Evolutionary conservation across 1,140 invertebrate genomes (phyloP).

Genomic region (Lasioglossum baleicum): DNA sequence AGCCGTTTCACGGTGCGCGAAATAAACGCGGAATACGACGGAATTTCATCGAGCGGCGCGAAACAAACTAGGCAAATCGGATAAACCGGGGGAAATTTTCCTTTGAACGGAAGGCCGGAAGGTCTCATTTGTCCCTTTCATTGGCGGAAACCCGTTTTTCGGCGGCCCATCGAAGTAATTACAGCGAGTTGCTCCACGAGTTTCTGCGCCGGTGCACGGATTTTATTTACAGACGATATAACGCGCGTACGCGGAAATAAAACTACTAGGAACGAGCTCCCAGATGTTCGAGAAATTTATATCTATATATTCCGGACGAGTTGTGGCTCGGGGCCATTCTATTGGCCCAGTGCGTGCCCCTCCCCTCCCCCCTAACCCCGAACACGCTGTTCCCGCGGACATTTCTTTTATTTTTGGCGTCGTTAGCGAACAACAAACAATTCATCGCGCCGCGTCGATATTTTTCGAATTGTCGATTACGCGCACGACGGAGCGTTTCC

Average conservation of each 20-base stretch:
- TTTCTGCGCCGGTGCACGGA: not conserved
- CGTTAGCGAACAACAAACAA: constrained; percentile 2
- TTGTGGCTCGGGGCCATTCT: not conserved
- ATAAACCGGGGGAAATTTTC: not conserved
- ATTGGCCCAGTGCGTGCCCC: not conserved
- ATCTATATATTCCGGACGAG: constrained; percentile 25
- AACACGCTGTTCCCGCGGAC: too few species aligned
- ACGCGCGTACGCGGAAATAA: not conserved
- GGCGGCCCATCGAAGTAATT: constrained; percentile 5
- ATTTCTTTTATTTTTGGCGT: not conserved
- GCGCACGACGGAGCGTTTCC: not conserved
- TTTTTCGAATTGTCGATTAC: constrained; percentile 34
- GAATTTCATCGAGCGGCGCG: not conserved
- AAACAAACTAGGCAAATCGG: not conserved
- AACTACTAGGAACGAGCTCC: not conserved
- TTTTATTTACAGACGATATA: constrained; percentile 10
- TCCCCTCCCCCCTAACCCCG: too few species aligned
- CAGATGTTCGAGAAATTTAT: constrained; percentile 24
- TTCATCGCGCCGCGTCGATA: constrained; percentile 5
- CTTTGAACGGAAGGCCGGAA: not conserved
- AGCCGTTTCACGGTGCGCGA: not conserved
- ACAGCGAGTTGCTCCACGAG: not conserved
- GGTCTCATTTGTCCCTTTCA: constrained; percentile 4
- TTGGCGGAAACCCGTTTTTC: not conserved
- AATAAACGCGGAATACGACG: not conserved